phyloP scores from a whole-genome alignment of 2,113 vertebrate species.

The Alligator sinensis region DNA sequence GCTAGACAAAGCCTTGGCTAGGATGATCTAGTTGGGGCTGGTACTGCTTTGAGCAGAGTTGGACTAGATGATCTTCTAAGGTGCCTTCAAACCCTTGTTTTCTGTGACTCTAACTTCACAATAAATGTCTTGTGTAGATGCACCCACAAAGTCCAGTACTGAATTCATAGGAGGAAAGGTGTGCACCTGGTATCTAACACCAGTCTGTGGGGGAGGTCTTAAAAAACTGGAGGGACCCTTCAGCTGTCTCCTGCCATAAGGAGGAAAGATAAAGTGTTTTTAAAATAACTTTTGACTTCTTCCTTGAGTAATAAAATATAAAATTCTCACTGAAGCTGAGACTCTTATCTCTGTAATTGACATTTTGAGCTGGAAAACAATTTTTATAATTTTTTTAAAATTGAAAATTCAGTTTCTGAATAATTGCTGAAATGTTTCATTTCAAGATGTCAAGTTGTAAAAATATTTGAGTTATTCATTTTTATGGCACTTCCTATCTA shows the following conservation, averaged over 20 bases:
- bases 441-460: neutral
- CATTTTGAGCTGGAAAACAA: fast-evolving
- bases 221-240: no score
- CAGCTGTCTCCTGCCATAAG: neutral
- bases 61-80: no score
- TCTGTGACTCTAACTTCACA: no score
- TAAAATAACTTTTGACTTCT: neutral
- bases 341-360: neutral
- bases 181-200: no score
- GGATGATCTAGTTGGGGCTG: no score
- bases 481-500: no score
- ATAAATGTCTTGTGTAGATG: no score
- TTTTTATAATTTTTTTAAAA: neutral
- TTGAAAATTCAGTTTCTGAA: fast-evolving
- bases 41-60: no score
- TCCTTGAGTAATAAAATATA: neutral
- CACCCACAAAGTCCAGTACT: neutral
- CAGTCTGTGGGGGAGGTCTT: neutral
- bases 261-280: neutral
- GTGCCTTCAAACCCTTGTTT: no score
- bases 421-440: neutral
- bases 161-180: neutral
- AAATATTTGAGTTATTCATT: neutral
- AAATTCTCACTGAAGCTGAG: neutral
- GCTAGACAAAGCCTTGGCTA: no score